Conservation (phyloP, 2,113 vertebrate species). For the Pterocles burchelli region DNA sequence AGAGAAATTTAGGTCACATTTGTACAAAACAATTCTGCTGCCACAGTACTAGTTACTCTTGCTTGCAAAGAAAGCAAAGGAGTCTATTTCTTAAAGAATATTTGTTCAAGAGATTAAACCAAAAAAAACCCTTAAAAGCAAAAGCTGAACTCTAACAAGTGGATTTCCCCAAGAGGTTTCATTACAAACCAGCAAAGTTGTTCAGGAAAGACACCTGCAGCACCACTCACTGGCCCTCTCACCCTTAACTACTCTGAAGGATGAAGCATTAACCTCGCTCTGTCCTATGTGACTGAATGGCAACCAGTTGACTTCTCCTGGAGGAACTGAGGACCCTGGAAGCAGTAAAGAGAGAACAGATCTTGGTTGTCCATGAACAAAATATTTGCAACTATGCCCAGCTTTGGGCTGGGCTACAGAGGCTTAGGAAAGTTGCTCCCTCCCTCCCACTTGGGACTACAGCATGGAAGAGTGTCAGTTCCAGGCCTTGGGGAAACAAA, state of each 20-base stretch:
- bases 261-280: background rate
- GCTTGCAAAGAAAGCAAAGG: conserved; percentile 6
- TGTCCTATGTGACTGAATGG: background rate
- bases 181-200: background rate
- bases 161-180: background rate
- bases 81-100: background rate
- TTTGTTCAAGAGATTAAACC: background rate
- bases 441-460: background rate
- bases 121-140: background rate
- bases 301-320: background rate
- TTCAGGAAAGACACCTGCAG: background rate
- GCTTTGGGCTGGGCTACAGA: background rate
- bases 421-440: background rate
- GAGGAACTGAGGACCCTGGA: background rate
- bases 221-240: background rate
- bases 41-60: background rate
- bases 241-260: background rate
- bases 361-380: background rate
- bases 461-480: background rate
- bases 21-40: conserved; percentile 18
- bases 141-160: background rate
- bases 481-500: background rate
- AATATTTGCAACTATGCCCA: background rate
- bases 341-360: background rate
- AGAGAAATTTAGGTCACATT: conserved; percentile 59